These are phyloP conservation scores for Siphamia tubifer DNA, from an alignment of 2,113 vertebrate species.

Conservation along the genomic window DNA sequence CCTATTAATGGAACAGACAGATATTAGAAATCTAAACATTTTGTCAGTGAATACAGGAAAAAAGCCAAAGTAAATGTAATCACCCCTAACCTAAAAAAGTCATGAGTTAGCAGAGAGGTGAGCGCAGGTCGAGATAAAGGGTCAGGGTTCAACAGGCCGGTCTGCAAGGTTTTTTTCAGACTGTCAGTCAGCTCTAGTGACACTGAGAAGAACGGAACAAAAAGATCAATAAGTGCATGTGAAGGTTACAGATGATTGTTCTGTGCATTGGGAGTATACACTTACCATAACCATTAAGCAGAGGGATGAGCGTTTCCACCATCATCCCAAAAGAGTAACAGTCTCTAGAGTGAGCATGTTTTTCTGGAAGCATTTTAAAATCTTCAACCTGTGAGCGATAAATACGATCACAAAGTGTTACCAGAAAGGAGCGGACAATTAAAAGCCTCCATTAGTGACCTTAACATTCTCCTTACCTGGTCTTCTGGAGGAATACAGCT, in stretches of 20 bases:
- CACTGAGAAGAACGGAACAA: slow-evolving; percentile 50
- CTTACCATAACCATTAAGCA: slow-evolving; percentile 87
- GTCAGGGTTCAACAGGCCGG: slow-evolving; percentile 83
- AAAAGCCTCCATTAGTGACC: neutral
- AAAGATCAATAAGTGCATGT: too few relatives aligned
- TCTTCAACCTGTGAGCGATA: slow-evolving; percentile 82
- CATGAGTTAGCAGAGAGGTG: slow-evolving; percentile 85
- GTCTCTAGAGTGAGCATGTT: slow-evolving; percentile 87
- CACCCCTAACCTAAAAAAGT: slow-evolving; percentile 90
- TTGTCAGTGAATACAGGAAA: neutral
- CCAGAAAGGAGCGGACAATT: neutral
- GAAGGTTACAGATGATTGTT: too few relatives aligned
- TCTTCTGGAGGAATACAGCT: slow-evolving; percentile 89
- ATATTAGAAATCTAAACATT: neutral
- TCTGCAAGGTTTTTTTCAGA: slow-evolving; percentile 86
- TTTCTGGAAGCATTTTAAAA: slow-evolving; percentile 85
- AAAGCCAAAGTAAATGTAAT: neutral
- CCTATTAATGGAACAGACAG: slow-evolving; percentile 77
- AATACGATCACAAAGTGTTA: neutral
- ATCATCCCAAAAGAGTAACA: slow-evolving; percentile 90
- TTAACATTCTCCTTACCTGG: slow-evolving; percentile 72
- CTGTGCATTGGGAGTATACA: too few relatives aligned
- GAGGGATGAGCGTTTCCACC: slow-evolving; percentile 84
- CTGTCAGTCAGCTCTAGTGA: slow-evolving; percentile 75
- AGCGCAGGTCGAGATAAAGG: slow-evolving; percentile 83